Conservation (phyloP, 2,888 invertebrate species). For the Tetheella fluctuosa region DNA sequence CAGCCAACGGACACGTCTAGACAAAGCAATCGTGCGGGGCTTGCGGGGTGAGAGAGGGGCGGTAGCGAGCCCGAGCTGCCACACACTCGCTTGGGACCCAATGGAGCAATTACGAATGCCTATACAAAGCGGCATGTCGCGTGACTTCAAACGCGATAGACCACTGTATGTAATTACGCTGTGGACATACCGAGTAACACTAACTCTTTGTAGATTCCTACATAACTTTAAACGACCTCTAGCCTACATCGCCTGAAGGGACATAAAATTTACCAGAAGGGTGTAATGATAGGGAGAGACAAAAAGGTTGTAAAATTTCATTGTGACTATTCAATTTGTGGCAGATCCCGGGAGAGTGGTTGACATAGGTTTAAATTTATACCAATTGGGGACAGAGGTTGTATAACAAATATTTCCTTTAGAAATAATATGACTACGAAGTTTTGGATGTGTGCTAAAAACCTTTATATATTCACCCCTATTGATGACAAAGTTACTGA, state of each 20-base stretch:
- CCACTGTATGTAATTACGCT: not conserved
- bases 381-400: constrained; percentile 5
- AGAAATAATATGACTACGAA: not conserved
- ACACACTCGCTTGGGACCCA: no score
- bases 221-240: not conserved
- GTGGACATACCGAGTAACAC: no score
- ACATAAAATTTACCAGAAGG: constrained; percentile 8
- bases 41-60: no score
- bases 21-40: no score
- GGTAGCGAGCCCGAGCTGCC: no score
- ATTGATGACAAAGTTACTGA: no score
- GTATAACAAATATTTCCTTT: not conserved
- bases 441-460: not conserved
- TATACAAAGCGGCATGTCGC: no score
- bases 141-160: no score
- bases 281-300: constrained; percentile 9
- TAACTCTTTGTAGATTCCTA: not conserved
- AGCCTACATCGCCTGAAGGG: not conserved
- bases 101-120: no score
- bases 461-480: no score
- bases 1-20: no score
- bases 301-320: constrained; percentile 18
- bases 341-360: constrained; percentile 14
- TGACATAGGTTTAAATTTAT: constrained; percentile 10
- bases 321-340: constrained; percentile 18